Conservation (phyloP, 2,113 vertebrate genomes). For the Ceyx melanurus region DNA sequence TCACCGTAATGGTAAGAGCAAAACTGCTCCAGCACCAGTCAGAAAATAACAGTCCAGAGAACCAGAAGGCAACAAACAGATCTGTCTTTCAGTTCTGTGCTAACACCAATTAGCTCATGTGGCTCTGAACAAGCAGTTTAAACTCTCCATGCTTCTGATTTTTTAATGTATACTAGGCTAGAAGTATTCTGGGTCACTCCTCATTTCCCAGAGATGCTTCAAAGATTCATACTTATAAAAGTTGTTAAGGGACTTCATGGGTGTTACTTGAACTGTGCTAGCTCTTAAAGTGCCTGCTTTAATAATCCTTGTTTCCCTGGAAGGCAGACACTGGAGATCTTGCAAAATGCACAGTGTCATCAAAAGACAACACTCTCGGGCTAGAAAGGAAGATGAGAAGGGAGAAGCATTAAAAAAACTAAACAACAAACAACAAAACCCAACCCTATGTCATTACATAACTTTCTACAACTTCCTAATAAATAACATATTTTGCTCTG, state of each 20-base stretch:
- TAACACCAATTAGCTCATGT: not conserved
- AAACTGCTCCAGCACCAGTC: not conserved
- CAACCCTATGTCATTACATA: not conserved
- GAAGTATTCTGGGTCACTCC: not conserved
- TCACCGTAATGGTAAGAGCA: not conserved
- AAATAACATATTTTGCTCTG: not conserved
- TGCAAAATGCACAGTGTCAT: not conserved
- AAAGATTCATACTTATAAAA: conserved; percentile 5
- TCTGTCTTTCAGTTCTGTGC: not conserved
- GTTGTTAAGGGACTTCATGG: not conserved
- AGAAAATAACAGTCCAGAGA: not conserved
- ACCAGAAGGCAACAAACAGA: not conserved
- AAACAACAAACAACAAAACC: not conserved
- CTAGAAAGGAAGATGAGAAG: not conserved
- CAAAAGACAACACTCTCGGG: not conserved
- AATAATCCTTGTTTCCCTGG: conserved; percentile 1
- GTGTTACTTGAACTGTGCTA: conserved; percentile 1
- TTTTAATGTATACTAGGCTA: not conserved
- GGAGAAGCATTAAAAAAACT: not conserved
- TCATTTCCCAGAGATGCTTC: not conserved
- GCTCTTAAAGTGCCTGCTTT: conserved; percentile 21
- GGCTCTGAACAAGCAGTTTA: not conserved
- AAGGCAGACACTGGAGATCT: not conserved
- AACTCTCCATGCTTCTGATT: not conserved
- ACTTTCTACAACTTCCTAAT: not conserved